A percentile compares a stretch with the other conserved stretches of the same genome.
Conservation (phyloP, 1,140 invertebrate genomes). For the Phocides pigmalion region DNA sequence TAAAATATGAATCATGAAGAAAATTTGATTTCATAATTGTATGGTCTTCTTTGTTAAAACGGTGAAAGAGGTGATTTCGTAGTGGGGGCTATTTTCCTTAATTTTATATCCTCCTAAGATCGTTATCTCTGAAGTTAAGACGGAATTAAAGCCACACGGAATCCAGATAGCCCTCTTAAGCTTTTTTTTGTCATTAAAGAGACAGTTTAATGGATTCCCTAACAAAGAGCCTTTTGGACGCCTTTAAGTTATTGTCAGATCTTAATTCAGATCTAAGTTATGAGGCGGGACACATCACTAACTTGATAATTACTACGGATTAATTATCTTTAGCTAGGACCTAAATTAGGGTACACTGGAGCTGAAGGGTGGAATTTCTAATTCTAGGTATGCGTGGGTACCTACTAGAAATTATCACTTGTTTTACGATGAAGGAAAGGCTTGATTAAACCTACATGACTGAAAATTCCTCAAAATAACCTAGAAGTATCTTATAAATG, state of each 20-base stretch:
- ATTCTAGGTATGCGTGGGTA: too few species aligned
- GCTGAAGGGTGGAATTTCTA: too few species aligned
- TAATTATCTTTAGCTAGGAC: background rate
- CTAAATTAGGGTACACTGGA: background rate
- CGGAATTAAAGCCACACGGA: constrained; percentile 36
- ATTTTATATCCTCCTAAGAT: constrained; percentile 37
- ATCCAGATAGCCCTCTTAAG: constrained; percentile 37
- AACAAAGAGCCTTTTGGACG: constrained; percentile 21
- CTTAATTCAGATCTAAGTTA: constrained; percentile 32
- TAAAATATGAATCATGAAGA: too few species aligned
- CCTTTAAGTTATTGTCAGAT: constrained; percentile 18
- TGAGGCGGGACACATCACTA: constrained; percentile 2
- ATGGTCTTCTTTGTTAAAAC: background rate
- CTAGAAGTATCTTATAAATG: too few species aligned
- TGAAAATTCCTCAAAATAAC: too few species aligned
- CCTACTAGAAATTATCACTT: too few species aligned
- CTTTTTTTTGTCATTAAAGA: constrained; percentile 36
- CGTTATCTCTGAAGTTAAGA: constrained; percentile 38
- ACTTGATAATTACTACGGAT: constrained; percentile 2
- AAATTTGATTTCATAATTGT: constrained; percentile 5
- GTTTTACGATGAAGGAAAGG: too few species aligned
- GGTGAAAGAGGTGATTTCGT: constrained; percentile 10
- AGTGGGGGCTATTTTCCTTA: constrained; percentile 33
- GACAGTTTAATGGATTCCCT: constrained; percentile 28
- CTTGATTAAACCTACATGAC: too few species aligned